These are phyloP conservation scores for Limonius californicus DNA, from an alignment of 1,140 invertebrate species.

Conservation along the genomic window DNA sequence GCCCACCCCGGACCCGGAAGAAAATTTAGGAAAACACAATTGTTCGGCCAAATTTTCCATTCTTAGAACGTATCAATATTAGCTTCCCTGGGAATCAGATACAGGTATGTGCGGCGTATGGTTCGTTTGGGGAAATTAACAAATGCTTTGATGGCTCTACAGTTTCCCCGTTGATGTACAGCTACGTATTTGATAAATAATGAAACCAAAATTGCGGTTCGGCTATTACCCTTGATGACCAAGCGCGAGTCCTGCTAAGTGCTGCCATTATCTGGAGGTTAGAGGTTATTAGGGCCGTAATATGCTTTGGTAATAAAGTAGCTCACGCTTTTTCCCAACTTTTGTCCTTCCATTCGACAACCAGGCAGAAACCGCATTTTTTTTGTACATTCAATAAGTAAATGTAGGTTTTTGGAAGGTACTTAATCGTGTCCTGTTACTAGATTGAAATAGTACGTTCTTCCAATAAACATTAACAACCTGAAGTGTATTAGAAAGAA, in stretches of 20 bases:
- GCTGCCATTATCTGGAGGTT: conserved; percentile 10
- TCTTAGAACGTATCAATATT: conserved; percentile 11
- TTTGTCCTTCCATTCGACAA: no score
- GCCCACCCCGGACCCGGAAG: conserved; percentile 10
- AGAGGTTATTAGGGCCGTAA: conserved; percentile 9
- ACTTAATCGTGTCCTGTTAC: no score
- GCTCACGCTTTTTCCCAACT: not conserved
- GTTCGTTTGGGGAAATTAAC: conserved; percentile 14
- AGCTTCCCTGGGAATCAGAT: conserved; percentile 4
- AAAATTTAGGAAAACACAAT: conserved; percentile 8
- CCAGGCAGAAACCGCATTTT: no score
- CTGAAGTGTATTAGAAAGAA: no score
- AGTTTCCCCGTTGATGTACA: conserved; percentile 5
- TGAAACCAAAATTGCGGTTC: conserved; percentile 13
- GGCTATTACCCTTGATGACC: conserved; percentile 14
- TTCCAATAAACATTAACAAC: no score
- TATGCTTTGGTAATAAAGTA: conserved; percentile 9
- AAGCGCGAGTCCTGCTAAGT: conserved; percentile 12
- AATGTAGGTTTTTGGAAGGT: no score
- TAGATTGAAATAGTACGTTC: no score
- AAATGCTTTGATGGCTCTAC: conserved; percentile 11
- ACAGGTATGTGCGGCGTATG: conserved; percentile 2
- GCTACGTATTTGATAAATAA: conserved; percentile 6
- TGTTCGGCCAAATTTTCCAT: not conserved
- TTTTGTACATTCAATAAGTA: no score